phyloP scores from a whole-genome alignment of 2,797 vertebrate species.

The Pelochelys cantorii region DNA sequence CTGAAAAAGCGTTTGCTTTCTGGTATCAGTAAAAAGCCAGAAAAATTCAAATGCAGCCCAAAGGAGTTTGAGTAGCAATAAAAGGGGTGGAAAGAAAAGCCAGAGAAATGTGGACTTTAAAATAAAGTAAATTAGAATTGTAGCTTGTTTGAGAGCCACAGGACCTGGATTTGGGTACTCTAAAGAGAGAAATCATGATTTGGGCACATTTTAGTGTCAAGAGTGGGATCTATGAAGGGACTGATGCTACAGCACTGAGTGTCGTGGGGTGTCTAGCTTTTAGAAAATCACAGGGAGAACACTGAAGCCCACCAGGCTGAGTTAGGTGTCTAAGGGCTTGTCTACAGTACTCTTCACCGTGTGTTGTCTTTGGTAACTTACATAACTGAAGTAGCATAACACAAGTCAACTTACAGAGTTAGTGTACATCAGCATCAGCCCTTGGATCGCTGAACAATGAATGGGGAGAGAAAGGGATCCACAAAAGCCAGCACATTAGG shows the following conservation, averaged over 20 bases:
- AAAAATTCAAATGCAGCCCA: background rate
- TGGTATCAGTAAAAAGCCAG: background rate
- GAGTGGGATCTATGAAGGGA: background rate
- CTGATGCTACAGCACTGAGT: background rate
- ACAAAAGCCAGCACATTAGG: background rate
- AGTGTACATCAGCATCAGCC: too few relatives aligned
- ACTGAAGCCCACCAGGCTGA: too few relatives aligned
- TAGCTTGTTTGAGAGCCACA: background rate
- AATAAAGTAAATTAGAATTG: background rate
- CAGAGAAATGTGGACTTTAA: rapidly evolving
- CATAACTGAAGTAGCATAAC: too few relatives aligned
- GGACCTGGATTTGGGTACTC: background rate
- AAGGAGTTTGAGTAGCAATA: background rate
- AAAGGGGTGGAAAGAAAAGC: background rate
- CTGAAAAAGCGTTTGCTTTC: background rate
- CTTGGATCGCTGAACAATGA: too few relatives aligned
- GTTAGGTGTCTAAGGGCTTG: too few relatives aligned
- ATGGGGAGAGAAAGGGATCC: too few relatives aligned
- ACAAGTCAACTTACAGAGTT: too few relatives aligned
- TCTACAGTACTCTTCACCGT: too few relatives aligned
- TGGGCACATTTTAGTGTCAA: background rate
- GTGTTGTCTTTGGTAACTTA: too few relatives aligned
- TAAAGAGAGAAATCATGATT: background rate
- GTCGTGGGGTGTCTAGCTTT: too few relatives aligned
- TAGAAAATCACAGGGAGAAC: too few relatives aligned